phyloP scores from a whole-genome alignment of 1,140 invertebrate genomes.

The Micrasema longulum region DNA sequence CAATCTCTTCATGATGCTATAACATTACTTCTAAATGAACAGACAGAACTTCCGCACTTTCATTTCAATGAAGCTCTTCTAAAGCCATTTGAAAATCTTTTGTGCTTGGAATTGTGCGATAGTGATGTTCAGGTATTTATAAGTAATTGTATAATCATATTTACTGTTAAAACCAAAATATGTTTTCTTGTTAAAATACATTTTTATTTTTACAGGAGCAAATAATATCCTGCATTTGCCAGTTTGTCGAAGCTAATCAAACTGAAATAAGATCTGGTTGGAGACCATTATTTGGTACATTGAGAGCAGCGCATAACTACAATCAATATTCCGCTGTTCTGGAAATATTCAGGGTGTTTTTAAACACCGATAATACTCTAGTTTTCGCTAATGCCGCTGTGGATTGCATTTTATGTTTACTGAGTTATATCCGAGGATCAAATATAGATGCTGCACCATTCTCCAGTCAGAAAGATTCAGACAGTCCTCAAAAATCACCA shows the following conservation, averaged over 20 bases:
- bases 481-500: conserved; percentile 54
- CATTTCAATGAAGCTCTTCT: conserved; percentile 95
- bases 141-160: conserved; percentile 46
- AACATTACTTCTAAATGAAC: conserved; percentile 87
- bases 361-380: conserved; percentile 90
- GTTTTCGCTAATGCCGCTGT: conserved; percentile 94
- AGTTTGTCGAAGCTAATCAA: conserved; percentile 93
- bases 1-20: conserved; percentile 93
- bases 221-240: conserved; percentile 94
- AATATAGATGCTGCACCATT: conserved; percentile 62
- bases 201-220: conserved; percentile 71
- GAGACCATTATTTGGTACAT: conserved; percentile 90
- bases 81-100: conserved; percentile 94
- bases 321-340: conserved; percentile 82
- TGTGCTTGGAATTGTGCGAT: conserved; percentile 92
- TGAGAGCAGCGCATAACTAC: conserved; percentile 83
- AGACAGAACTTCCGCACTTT: conserved; percentile 90
- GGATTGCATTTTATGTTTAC: conserved; percentile 91
- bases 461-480: conserved; percentile 47
- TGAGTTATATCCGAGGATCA: conserved; percentile 74
- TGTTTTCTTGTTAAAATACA: conserved; percentile 42
- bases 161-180: conserved; percentile 22
- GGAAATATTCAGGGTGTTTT: conserved; percentile 93
- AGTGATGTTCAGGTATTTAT: conserved; percentile 84
- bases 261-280: conserved; percentile 94